Base-by-base conservation (phyloP, 2,888 invertebrate genomes). In the Ceramica pisi region DNA sequence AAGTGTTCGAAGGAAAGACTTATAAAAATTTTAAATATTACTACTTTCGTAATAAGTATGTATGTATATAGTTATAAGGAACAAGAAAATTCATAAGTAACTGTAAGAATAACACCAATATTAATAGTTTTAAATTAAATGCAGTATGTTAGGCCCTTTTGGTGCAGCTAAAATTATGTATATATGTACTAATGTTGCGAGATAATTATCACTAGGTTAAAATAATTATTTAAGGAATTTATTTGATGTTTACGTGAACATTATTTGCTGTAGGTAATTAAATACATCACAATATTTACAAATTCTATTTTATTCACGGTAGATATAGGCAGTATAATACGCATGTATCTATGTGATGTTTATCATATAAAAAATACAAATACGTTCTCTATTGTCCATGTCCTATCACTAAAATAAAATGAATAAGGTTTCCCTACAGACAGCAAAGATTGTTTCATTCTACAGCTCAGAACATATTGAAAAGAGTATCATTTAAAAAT, bases 81-180 rank as follows among this genome's bases (percentile, higher is more conserved):
- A 67, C 16, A 61, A 67, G 2, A 65, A 65, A 9, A 44, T 19
- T 63, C 19, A 48, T 62, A 73, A 53, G 10, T 3, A 68, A 44
- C 56, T 76, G 78, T 79, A 79, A 79, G 78, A 55, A 21, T 16
- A 71, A 77, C 81, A 77, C 67, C 79, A 79, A 66, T 4, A 53
- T 6, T 4, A 41, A 16, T 71, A 62, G 46, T 14, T 53, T 46
- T 70, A 44, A 19, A 35, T 21, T 19, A 14, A 41, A 53, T 41
- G 5, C 14, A 50, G 9, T 23, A 14, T 14, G 14, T 31, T 31
- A 31, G 31, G 31, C 31, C 31, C 31, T 31, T 31, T 31, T 31
- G 31, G 31, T 31, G 31, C 31, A 31, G 31, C 31, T 31, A 31
- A 31, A 31, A 31, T 31, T 2, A 31, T 31, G 31, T 31, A 31